Percentiles rank a stretch among this genome's conserved stretches.
phyloP scores from a whole-genome alignment of 2,113 vertebrate genomes.

The Sinocyclocheilus maitianheensis region DNA sequence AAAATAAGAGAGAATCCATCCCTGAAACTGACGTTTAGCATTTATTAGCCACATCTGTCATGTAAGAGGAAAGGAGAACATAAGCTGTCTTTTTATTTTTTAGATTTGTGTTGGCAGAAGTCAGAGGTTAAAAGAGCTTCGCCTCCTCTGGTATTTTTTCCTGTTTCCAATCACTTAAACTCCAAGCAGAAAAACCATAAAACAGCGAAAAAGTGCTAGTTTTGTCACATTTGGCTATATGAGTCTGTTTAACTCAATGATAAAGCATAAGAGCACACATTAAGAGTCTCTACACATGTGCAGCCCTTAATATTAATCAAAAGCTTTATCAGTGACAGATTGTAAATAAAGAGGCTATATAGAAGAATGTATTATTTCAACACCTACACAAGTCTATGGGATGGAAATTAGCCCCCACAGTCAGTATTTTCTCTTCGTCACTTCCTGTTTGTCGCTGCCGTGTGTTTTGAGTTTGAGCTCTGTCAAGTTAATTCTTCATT shows the following conservation, averaged over 20 bases:
- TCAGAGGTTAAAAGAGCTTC: conserved; percentile 45
- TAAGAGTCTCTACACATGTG: background rate
- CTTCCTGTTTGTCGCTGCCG: no score
- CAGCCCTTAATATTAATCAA: background rate
- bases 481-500: no score
- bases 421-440: background rate
- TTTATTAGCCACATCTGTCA: conserved; percentile 44
- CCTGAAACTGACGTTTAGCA: conserved; percentile 33
- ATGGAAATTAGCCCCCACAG: background rate
- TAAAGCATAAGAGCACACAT: background rate
- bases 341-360: background rate
- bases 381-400: background rate
- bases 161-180: conserved; percentile 44
- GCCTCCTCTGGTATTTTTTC: conserved; percentile 8
- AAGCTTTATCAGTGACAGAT: conserved; percentile 2
- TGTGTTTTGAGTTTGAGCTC: no score
- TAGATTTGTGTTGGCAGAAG: conserved; percentile 41
- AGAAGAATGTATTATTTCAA: background rate
- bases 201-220: conserved; percentile 6
- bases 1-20: conserved; percentile 29
- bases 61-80: conserved; percentile 33
- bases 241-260: background rate
- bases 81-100: conserved; percentile 38
- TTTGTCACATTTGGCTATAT: background rate
- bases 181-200: conserved; percentile 23